A percentile compares a stretch with the other conserved stretches of the same genome.
Conservation (phyloP, 2,888 invertebrate genomes). For the Xestia ashworthii region DNA sequence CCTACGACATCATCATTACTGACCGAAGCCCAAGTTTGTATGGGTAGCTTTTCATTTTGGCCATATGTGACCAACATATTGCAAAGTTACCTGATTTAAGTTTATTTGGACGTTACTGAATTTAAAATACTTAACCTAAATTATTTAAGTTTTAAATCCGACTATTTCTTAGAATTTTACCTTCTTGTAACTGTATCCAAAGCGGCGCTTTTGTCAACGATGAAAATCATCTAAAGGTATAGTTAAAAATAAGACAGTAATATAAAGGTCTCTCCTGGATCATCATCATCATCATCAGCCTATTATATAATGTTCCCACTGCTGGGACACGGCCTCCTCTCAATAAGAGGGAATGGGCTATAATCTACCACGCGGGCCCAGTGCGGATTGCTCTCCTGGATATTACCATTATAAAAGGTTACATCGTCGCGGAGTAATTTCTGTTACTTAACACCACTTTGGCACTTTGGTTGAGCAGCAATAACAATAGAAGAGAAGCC, state of each 20-base stretch:
- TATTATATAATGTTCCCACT: no score
- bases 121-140: background rate
- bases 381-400: background rate
- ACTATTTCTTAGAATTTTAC: background rate
- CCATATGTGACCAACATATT: background rate
- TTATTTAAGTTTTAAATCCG: background rate
- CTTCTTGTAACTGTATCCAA: background rate
- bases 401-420: conserved; percentile 30
- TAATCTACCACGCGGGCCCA: no score
- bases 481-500: conserved; percentile 55
- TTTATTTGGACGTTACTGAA: background rate
- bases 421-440: background rate
- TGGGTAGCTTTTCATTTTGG: background rate
- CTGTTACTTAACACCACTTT: conserved; percentile 45
- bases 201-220: no score
- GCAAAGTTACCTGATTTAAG: conserved; percentile 12
- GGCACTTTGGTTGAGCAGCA: conserved; percentile 45
- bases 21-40: background rate
- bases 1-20: conserved; percentile 34
- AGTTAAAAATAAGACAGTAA: conserved; percentile 22
- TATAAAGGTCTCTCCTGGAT: background rate
- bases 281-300: no score
- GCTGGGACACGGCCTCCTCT: no score
- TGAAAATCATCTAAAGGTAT: background rate
- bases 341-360: no score